phyloP scores from a whole-genome alignment of 2,113 vertebrate species.

The Zonotrichia leucophrys region DNA sequence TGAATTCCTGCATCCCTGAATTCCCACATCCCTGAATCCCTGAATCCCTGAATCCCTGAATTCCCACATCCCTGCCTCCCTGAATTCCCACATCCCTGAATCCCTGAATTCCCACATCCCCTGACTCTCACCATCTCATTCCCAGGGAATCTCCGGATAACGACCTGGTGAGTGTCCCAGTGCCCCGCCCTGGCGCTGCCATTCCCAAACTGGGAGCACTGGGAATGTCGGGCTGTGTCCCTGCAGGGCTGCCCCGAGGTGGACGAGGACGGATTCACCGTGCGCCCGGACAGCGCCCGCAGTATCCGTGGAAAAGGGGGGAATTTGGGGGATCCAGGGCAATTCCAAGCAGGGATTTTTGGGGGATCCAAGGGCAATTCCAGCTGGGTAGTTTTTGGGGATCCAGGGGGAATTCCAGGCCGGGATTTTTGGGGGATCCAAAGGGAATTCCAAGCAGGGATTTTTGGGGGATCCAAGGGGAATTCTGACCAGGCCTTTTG shows the following conservation, averaged over 20 bases:
- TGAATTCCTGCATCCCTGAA: fast-evolving
- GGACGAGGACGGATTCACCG: conserved; percentile 93
- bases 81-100: no score
- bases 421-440: no score
- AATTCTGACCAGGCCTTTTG: no score
- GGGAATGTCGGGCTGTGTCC: neutral
- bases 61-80: neutral
- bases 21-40: fast-evolving
- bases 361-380: neutral
- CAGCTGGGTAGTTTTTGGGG: no score
- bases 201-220: neutral
- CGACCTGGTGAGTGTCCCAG: conserved; percentile 64
- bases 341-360: neutral
- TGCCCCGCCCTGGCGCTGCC: neutral
- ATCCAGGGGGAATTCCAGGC: no score
- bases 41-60: fast-evolving
- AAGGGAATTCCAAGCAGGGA: no score
- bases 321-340: neutral
- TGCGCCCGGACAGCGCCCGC: conserved; percentile 81
- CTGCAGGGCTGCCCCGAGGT: conserved; percentile 84
- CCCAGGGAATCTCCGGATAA: conserved; percentile 70
- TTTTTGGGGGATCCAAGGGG: no score
- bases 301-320: conserved; percentile 82
- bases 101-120: neutral
- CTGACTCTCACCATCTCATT: neutral